Conservation (phyloP, 2,113 vertebrate species). For the Thomomys bottae region DNA sequence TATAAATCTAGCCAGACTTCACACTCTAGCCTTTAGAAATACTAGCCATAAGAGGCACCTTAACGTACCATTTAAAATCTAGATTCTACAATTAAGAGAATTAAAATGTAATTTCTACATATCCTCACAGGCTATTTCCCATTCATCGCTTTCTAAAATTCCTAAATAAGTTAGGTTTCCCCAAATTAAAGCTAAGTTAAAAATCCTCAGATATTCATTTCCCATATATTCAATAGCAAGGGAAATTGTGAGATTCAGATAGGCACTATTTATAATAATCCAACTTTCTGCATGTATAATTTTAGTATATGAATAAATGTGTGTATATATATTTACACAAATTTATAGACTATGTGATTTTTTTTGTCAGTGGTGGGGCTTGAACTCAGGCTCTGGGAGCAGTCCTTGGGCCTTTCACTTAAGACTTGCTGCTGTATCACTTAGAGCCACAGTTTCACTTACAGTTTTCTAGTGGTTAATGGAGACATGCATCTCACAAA, state of each 20-base stretch:
- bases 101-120: not conserved
- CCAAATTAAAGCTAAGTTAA: not conserved
- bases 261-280: not conserved
- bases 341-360: not conserved
- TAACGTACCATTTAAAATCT: not conserved
- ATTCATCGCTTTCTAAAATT: not conserved
- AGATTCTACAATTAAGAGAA: not conserved
- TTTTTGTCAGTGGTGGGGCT: no score
- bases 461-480: no score
- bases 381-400: no score
- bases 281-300: not conserved
- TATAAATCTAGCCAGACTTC: not conserved
- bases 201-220: slow-evolving; percentile 21
- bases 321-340: not conserved
- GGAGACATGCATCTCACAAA: no score
- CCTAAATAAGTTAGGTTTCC: not conserved
- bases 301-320: not conserved
- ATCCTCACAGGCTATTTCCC: not conserved
- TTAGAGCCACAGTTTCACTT: no score
- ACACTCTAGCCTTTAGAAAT: not conserved
- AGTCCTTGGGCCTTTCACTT: no score
- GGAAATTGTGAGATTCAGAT: not conserved
- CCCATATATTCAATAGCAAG: not conserved
- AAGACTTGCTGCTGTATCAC: no score
- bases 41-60: not conserved